These are phyloP conservation scores for Smittia sp. DNA, from an alignment of 2,888 invertebrate species.

Conservation along the genomic window DNA sequence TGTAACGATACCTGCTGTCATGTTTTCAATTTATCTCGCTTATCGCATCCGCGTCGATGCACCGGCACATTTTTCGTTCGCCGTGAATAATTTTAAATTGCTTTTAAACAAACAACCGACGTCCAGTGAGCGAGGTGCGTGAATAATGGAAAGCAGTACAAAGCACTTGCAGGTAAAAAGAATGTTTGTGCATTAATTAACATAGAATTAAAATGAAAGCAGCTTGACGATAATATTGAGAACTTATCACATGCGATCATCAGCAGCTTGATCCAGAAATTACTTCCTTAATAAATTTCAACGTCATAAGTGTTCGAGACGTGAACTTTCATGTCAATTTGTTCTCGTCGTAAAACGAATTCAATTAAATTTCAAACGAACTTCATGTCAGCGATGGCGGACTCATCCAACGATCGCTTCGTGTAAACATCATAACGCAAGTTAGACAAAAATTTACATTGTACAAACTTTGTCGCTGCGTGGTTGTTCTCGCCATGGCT, in stretches of 20 bases:
- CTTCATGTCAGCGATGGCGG: not conserved
- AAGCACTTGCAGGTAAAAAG: not conserved
- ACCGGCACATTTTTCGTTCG: not conserved
- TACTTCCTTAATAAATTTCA: not conserved
- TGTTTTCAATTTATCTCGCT: slow-evolving; percentile 6
- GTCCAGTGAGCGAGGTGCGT: not conserved
- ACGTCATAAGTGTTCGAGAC: too few species aligned
- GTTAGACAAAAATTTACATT: too few species aligned
- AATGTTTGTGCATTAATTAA: slow-evolving; percentile 13
- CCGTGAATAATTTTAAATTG: slow-evolving; percentile 22
- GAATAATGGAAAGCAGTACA: not conserved
- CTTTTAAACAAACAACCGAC: slow-evolving; percentile 14
- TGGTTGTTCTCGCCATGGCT: not conserved
- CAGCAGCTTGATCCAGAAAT: not conserved
- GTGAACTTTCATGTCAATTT: too few species aligned
- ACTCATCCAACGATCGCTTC: not conserved
- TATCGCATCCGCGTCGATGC: not conserved
- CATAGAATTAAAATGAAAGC: slow-evolving; percentile 8
- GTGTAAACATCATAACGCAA: not conserved
- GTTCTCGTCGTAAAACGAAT: too few species aligned
- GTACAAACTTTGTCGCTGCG: not conserved
- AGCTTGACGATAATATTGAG: slow-evolving; percentile 1
- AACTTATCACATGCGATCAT: not conserved
- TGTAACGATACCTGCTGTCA: too few species aligned
- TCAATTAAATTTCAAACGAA: not conserved